Evolutionary conservation across 2,797 vertebrate species (phyloP), one percentile per base, ranked within the genome.

Genomic region (Aselliscus stoliczkanus): DNA sequence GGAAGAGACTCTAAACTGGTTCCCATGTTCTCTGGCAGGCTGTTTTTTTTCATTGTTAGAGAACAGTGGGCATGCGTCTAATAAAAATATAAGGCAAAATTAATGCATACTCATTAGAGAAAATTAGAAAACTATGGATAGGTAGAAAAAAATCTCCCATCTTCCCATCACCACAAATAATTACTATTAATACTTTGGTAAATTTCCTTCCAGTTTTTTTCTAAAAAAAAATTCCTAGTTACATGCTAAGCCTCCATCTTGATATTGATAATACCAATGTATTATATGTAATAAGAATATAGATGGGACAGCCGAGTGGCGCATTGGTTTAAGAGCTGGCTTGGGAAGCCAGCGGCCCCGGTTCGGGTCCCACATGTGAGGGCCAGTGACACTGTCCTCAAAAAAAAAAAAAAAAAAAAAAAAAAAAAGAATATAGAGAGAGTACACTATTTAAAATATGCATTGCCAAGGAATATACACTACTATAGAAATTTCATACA

Each of bases 31-130:
- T 72, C 13, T 25, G 60, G 3, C 23, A 67, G 29, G 77, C 31
- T 60, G 52, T 29, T 75, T 7, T 80, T 7, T 90, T 70, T 89
- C 69, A 17, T 39, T 89, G 21, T 72, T 87, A 91, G 92, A 82
- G 58, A 82, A 37, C 25, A 27, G n/a, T 39, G 67, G 81, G 50
- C 37, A 64, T 3, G 60, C 20, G 37, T 44, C 37, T 95, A 50
- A 47, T 88, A 56, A 83, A 60, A 82, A 64, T n/a, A 12, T 58
- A 25, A 87, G 39, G 86, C 58, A 86, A 85, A 95, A 86, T 94
- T 37, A 44, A 34, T 84, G 54, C 56, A 52, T 85, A 56, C 84
- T 93, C 64, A 86, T 87, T 93, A 95, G 31, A 72, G 69, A 54
- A 70, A 60, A 31, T 70, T 27, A 62, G 67, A 81, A 94, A 93